A percentile compares a stretch with the other conserved stretches of the same genome.
Conservation (phyloP, 2,888 invertebrate genomes). For the Lepidochitona cinerea region DNA sequence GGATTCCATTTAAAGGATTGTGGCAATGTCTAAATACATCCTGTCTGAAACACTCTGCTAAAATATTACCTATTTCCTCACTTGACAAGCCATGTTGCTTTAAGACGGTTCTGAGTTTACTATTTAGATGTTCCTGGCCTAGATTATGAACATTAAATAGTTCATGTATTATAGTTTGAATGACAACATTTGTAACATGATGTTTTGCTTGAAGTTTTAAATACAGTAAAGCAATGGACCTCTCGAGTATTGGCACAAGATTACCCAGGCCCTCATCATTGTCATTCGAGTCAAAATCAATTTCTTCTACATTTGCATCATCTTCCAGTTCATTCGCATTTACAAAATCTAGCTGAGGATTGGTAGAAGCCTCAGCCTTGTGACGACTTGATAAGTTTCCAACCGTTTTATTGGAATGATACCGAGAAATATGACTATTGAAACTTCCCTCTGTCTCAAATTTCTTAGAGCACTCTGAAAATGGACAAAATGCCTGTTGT, state of each 20-base stretch:
- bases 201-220: conserved; percentile 14
- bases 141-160: conserved; percentile 4
- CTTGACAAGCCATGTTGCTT: not conserved
- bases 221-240: conserved; percentile 7
- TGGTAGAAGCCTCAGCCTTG: not conserved
- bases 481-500: conserved; percentile 1
- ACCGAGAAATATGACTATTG: not conserved
- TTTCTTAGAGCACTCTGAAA: not conserved
- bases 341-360: not conserved
- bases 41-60: not conserved
- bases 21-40: not conserved
- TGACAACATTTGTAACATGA: not conserved
- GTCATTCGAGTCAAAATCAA: not conserved
- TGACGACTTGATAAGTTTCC: not conserved
- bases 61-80: not conserved
- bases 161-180: conserved; percentile 7
- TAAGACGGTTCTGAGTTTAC: not conserved
- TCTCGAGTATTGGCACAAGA: not conserved
- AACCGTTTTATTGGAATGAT: not conserved
- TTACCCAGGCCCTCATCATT: not conserved
- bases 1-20: not conserved
- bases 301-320: not conserved
- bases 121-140: not conserved
- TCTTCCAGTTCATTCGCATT: not conserved
- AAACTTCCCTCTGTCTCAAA: not conserved